Evolutionary conservation across 1,140 invertebrate species (phyloP), one percentile per base, ranked within the genome.

Genomic region (Hyles euphorbiae): DNA sequence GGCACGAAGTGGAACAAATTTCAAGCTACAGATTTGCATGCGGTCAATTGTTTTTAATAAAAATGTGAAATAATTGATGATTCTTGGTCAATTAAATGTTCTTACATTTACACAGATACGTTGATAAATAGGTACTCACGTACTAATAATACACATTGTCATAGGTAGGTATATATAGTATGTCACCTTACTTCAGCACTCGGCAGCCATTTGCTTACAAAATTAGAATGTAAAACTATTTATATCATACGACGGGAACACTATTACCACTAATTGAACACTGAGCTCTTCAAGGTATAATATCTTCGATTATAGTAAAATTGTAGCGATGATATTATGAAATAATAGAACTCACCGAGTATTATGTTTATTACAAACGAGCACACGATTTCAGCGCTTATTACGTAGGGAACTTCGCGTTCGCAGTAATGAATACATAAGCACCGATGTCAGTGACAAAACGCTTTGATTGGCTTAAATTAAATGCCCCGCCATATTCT

Each of bases 201-300:
- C 86, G 87, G 85, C 87, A 89, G 87, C 87, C 87, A 89, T 89
- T 89, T 89, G 87, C 86, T 84, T 81, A 84, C 70, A 86, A 86
- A 86, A 80, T 86, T 88, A 86, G 83, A 83, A 82, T 78, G 74
- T 76, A 71, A 69, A 72, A 77, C 73, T 83, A 87, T 73, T 79
- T 80, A 81, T 83, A 81, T 69, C 68, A 54, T 66, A 60, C 52
- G 59, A 67, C 45, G 40, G 62, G 49, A 69, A 60, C 61, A 78
- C 51, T 60, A 50, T 52, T 52, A 34, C 46, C 7, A 48, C 34
- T 32, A 11, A 43, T 46, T 56, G 10, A 32, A 56, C 33, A 59
- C 51, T 56, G 12, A 45, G n/a, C 34, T 9, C n/a, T 34, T 8
- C 34, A 40, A 40, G 5, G 36, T 40, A 8, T 5, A 5, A 40